A percentile compares a stretch with the other conserved stretches of the same genome.
Conservation (phyloP, 1,140 invertebrate species). For the Drosophila setifemur region DNA sequence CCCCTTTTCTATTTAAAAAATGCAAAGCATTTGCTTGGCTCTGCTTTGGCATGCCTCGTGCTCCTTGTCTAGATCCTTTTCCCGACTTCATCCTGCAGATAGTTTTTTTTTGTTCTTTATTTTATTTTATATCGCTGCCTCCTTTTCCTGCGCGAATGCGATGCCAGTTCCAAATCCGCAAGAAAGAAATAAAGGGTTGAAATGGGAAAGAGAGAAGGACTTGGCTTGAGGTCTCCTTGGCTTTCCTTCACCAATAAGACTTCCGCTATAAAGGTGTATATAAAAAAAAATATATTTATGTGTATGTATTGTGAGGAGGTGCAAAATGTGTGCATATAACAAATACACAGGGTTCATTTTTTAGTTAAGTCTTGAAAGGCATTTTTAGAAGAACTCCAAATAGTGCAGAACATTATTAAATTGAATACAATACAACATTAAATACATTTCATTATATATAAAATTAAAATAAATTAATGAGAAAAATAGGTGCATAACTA, state of each 20-base stretch:
- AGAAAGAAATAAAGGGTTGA: not conserved
- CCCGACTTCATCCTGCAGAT: conserved; percentile 37
- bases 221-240: conserved; percentile 41
- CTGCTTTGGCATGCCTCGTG: conserved; percentile 14
- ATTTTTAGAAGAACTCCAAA: too few species aligned
- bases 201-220: conserved; percentile 8
- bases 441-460: too few species aligned
- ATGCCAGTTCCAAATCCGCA: conserved; percentile 1
- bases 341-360: not conserved
- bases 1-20: conserved; percentile 80
- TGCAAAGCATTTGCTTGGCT: conserved; percentile 62
- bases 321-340: too few species aligned
- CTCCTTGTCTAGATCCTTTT: conserved; percentile 9
- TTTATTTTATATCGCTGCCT: conserved; percentile 69
- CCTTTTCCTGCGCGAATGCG: conserved; percentile 42
- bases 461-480: too few species aligned
- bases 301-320: too few species aligned
- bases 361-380: conserved; percentile 50
- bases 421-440: too few species aligned
- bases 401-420: too few species aligned
- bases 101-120: conserved; percentile 73
- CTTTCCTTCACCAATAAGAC: conserved; percentile 65
- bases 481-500: not conserved
- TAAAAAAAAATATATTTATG: not conserved
- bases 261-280: too few species aligned